A percentile compares a stretch with the other conserved stretches of the same genome.
phyloP scores from a whole-genome alignment of 2,797 vertebrate species.

The Clarias pachynema region DNA sequence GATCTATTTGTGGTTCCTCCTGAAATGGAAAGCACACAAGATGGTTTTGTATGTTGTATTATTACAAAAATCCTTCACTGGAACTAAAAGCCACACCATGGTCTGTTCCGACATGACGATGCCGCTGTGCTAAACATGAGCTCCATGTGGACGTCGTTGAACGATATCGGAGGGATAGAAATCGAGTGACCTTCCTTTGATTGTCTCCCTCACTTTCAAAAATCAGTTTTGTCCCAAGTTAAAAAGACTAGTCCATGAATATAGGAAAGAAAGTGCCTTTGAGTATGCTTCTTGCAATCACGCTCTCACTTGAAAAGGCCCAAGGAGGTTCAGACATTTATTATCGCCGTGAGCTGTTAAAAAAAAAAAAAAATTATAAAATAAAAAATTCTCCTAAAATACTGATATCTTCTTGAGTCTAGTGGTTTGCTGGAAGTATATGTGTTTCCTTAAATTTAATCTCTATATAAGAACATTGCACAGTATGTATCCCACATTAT shows the following conservation, averaged over 20 bases:
- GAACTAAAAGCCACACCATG: not conserved
- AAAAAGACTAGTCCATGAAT: not conserved
- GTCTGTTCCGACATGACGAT: not conserved
- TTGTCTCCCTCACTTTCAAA: not conserved
- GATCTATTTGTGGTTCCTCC: not conserved
- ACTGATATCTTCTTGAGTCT: not conserved
- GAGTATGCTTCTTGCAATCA: not conserved
- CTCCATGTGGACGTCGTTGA: not conserved
- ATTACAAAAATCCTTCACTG: not conserved
- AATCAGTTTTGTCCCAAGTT: not conserved
- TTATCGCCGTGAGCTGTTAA: not conserved
- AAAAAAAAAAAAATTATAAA: no score
- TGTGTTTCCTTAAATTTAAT: not conserved
- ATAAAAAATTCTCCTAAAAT: not conserved
- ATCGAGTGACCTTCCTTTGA: not conserved
- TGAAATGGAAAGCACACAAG: not conserved
- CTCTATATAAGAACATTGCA: not conserved
- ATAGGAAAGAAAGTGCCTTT: not conserved
- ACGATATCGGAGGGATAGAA: not conserved
- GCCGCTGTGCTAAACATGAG: not conserved
- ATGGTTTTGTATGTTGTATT: not conserved
- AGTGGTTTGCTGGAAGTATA: not conserved
- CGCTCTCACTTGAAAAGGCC: constrained; percentile 6
- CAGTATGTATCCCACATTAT: not conserved
- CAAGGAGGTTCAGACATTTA: not conserved